phyloP scores from a whole-genome alignment of 2,113 vertebrate species.

The Gracilinanus agilis region DNA sequence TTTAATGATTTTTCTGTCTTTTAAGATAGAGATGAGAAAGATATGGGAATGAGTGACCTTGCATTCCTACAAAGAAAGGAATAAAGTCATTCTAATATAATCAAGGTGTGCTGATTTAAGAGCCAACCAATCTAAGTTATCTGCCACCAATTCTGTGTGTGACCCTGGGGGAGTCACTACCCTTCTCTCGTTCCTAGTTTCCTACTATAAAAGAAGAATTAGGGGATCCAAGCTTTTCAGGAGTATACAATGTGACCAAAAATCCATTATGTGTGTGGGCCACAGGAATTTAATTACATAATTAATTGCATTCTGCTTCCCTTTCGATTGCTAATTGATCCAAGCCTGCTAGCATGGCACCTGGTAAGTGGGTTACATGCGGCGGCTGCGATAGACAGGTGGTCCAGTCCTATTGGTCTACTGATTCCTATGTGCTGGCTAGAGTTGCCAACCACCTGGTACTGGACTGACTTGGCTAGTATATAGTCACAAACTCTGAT shows the following conservation, averaged over 20 bases:
- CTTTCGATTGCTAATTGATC: background rate
- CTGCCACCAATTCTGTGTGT: background rate
- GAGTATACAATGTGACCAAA: background rate
- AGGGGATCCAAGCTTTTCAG: background rate
- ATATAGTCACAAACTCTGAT: background rate
- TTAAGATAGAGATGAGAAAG: background rate
- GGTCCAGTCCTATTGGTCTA: background rate
- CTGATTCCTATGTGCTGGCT: background rate
- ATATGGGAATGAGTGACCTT: background rate
- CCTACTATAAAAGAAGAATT: background rate
- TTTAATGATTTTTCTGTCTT: background rate
- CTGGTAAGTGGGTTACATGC: background rate
- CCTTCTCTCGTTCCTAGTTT: background rate
- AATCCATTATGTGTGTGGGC: conserved; percentile 2
- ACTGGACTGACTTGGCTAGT: background rate
- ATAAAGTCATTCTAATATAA: background rate
- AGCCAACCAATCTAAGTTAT: background rate
- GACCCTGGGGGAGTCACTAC: background rate
- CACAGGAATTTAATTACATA: background rate
- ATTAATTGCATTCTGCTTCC: background rate
- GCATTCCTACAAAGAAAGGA: background rate
- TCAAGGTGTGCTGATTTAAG: background rate
- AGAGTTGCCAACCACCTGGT: background rate
- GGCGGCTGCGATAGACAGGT: background rate
- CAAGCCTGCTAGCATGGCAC: background rate